phyloP scores from a whole-genome alignment of 2,113 vertebrate species.

The Muscicapa adusta region DNA sequence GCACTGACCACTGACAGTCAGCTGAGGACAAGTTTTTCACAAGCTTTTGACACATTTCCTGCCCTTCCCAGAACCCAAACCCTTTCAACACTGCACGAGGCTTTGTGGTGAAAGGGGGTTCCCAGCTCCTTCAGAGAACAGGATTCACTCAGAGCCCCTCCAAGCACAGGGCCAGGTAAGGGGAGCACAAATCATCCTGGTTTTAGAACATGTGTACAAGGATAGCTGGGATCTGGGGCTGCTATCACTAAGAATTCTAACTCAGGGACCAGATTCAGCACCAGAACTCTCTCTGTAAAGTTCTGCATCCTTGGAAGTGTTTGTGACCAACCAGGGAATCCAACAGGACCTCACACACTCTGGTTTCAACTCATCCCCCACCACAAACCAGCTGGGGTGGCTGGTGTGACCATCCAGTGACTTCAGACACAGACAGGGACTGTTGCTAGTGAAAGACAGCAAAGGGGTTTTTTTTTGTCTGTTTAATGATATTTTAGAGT shows the following conservation, averaged over 20 bases:
- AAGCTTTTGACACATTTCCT: not conserved
- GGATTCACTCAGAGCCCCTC: not conserved
- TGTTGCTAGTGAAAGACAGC: not conserved
- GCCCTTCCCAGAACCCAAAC: not conserved
- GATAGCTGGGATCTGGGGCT: rapidly evolving
- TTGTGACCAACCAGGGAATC: not conserved
- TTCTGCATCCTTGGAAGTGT: not conserved
- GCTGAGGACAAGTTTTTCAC: rapidly evolving
- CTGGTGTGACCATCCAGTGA: not conserved
- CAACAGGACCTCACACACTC: rapidly evolving
- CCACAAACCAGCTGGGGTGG: rapidly evolving
- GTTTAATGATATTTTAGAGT: conserved; percentile 34
- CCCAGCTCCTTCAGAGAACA: rapidly evolving
- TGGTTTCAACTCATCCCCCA: rapidly evolving
- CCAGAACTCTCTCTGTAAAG: not conserved
- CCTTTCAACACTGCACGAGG: not conserved
- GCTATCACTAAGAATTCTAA: not conserved
- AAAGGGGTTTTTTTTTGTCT: not conserved
- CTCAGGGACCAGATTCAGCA: rapidly evolving
- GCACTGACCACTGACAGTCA: rapidly evolving
- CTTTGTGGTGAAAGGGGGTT: not conserved
- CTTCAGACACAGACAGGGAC: not conserved
- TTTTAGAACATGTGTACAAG: rapidly evolving
- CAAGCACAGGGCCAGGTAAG: rapidly evolving
- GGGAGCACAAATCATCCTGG: not conserved